Evolutionary conservation across 2,888 invertebrate species (phyloP).

Genomic region (Crepidodera aurea): DNA sequence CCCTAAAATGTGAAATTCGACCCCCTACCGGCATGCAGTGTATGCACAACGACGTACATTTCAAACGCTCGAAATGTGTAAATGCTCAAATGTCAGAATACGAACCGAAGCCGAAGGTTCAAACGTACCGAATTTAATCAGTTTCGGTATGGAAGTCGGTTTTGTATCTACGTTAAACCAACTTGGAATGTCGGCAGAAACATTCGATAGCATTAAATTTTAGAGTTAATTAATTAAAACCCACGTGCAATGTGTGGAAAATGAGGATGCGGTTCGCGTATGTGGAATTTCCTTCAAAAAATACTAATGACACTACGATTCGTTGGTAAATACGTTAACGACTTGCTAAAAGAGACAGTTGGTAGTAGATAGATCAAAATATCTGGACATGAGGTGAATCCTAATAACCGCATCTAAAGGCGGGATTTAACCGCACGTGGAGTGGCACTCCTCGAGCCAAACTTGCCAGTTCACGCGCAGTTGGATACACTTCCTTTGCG

Average conservation of each 20-base stretch:
- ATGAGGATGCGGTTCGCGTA: not conserved
- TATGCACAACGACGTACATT: not conserved
- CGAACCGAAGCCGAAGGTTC: constrained; percentile 4
- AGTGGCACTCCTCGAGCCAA: too few relatives aligned
- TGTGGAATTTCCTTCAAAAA: not conserved
- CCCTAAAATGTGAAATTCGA: too few relatives aligned
- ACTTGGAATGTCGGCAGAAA: not conserved
- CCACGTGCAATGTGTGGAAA: not conserved
- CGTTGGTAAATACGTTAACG: too few relatives aligned
- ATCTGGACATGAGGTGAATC: too few relatives aligned
- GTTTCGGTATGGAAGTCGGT: constrained; percentile 8
- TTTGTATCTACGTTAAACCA: not conserved
- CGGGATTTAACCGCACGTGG: too few relatives aligned
- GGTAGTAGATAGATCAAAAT: too few relatives aligned
- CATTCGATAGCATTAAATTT: constrained; percentile 14
- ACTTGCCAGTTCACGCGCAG: too few relatives aligned
- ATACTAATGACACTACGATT: too few relatives aligned
- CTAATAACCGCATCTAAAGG: too few relatives aligned
- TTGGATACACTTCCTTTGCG: too few relatives aligned
- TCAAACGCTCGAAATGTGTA: not conserved
- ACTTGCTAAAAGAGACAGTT: too few relatives aligned
- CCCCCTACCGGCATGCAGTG: not conserved
- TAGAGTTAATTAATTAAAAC: constrained; percentile 10
- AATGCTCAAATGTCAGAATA: constrained; percentile 8
- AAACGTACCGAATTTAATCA: constrained; percentile 18